Percentiles rank a stretch among this genome's conserved stretches.
Conservation (phyloP, 2,113 vertebrate genomes). For the Mionectes macconnelli region DNA sequence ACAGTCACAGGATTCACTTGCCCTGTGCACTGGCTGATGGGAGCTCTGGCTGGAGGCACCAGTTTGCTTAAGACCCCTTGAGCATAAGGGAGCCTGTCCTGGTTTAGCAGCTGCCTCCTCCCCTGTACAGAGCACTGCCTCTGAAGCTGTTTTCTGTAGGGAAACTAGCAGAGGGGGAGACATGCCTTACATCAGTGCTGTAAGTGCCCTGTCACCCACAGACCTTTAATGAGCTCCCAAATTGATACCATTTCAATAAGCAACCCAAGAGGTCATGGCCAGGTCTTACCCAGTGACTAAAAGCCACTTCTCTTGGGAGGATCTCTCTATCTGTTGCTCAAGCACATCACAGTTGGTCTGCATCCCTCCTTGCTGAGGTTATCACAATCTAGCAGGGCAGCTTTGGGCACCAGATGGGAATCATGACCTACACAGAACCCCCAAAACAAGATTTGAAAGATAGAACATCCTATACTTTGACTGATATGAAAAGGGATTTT, state of each 20-base stretch:
- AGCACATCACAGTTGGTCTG: not conserved
- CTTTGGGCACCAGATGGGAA: not conserved
- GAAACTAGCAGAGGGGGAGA: not conserved
- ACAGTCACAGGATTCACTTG: not conserved
- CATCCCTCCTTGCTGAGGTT: not conserved
- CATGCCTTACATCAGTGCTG: not conserved
- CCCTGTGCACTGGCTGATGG: not conserved
- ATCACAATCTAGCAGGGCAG: not conserved
- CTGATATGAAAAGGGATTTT: not conserved
- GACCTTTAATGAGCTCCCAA: not conserved
- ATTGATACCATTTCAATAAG: not conserved
- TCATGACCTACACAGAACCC: not conserved
- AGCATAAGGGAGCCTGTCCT: not conserved
- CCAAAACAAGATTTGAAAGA: not conserved
- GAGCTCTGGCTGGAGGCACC: not conserved
- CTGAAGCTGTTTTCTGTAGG: not conserved
- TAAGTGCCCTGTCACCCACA: not conserved
- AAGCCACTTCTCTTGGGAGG: not conserved
- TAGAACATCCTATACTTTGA: not conserved
- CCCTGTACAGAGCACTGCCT: not conserved
- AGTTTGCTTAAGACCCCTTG: not conserved
- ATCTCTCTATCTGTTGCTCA: not conserved
- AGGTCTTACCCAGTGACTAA: not conserved
- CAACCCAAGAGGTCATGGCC: not conserved
- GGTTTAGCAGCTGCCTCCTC: not conserved